phyloP scores from a whole-genome alignment of 92 coral and sea anemone genomes.

The Paramuricea clavata region DNA sequence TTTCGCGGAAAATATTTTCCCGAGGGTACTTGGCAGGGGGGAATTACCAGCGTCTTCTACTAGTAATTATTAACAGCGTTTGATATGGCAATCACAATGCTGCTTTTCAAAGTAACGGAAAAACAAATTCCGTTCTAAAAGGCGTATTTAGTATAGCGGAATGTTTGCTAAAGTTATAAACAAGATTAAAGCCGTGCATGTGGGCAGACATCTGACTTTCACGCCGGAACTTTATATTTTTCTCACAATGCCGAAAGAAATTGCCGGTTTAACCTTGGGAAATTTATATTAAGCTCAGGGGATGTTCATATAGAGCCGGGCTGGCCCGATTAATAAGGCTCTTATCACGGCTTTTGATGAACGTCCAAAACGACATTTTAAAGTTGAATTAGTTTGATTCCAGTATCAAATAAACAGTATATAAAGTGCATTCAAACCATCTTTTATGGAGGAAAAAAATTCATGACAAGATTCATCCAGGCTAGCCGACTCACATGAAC shows the following conservation, averaged over 20 bases:
- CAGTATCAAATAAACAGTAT: no score
- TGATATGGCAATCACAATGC: not conserved
- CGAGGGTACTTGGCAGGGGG: not conserved
- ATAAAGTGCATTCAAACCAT: no score
- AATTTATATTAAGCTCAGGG: not conserved
- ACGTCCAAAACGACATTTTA: no score
- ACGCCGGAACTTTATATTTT: not conserved
- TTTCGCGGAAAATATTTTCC: not conserved
- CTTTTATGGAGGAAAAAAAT: no score
- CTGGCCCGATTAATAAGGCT: no score
- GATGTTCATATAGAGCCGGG: no score
- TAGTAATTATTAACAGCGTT: constrained; percentile 1
- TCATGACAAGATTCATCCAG: no score
- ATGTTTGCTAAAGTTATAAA: not conserved
- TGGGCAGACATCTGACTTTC: constrained; percentile 10
- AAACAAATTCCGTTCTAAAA: not conserved
- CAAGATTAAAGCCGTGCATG: not conserved
- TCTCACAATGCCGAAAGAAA: constrained; percentile 7
- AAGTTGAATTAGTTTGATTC: no score
- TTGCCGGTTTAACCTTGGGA: not conserved
- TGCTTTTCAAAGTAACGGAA: not conserved
- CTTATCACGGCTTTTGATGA: no score
- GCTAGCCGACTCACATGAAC: no score
- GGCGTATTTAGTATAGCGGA: not conserved
- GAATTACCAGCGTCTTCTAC: not conserved